A percentile compares a stretch with the other conserved stretches of the same genome.
Conservation (phyloP, 2,797 vertebrate genomes). For the Bovichtus diacanthus region DNA sequence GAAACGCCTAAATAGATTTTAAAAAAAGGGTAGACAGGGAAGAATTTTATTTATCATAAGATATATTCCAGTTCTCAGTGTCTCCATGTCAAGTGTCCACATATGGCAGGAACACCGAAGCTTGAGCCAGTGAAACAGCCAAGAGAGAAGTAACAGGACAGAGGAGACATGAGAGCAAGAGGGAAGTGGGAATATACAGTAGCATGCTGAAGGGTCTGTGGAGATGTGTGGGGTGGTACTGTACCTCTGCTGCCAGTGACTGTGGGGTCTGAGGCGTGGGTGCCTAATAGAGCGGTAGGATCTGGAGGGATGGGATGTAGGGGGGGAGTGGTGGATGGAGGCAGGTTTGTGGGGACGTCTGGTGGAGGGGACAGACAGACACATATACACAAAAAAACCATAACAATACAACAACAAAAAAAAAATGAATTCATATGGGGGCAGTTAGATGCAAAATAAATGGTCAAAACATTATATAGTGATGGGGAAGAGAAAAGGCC, state of each 20-base stretch:
- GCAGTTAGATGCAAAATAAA: conserved; percentile 53
- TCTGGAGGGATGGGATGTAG: conserved; percentile 95
- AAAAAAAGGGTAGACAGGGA: background rate
- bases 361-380: conserved; percentile 91
- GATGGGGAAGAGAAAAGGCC: conserved; percentile 41
- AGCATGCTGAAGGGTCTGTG: conserved; percentile 60
- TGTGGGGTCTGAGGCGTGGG: conserved; percentile 91
- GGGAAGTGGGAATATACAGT: conserved; percentile 28
- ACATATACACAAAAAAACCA: conserved; percentile 69
- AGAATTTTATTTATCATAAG: background rate
- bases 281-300: conserved; percentile 93
- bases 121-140: conserved; percentile 20
- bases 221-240: conserved; percentile 82
- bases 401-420: conserved; percentile 69
- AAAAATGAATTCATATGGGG: conserved; percentile 83
- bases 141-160: conserved; percentile 29
- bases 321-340: conserved; percentile 95
- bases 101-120: conserved; percentile 2
- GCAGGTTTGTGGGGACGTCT: conserved; percentile 95
- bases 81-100: conserved; percentile 9
- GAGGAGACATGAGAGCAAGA: conserved; percentile 34
- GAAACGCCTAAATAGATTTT: background rate
- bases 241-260: conserved; percentile 94
- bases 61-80: conserved; percentile 5
- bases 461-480: conserved; percentile 38